These are phyloP conservation scores for Kryptopterus vitreolus DNA, from an alignment of 2,797 vertebrate genomes.

Conservation along the genomic window DNA sequence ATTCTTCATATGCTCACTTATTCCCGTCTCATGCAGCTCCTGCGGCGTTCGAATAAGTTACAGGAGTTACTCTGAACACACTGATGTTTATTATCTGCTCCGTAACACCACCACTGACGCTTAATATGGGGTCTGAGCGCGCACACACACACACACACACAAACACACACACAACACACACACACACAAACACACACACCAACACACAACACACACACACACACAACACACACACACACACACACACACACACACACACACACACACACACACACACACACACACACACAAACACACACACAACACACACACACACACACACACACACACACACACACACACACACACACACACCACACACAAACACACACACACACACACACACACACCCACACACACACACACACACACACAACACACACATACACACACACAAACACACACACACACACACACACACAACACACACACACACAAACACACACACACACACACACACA, in stretches of 20 bases:
- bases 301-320: too few species aligned
- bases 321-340: slow-evolving; percentile 2
- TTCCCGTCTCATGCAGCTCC: neutral
- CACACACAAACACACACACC: too few species aligned
- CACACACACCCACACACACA: neutral
- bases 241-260: neutral
- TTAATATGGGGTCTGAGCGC: too few species aligned
- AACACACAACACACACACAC: too few species aligned
- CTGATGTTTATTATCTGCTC: neutral
- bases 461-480: slow-evolving; percentile 3
- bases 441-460: neutral
- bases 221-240: too few species aligned
- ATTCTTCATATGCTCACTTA: neutral
- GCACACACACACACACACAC: too few species aligned
- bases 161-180: too few species aligned
- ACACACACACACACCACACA: neutral
- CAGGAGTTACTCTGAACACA: neutral
- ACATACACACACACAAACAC: too few species aligned
- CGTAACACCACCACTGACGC: neutral
- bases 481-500: too few species aligned
- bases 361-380: too few species aligned
- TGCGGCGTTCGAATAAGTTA: neutral
- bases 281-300: too few species aligned
- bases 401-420: too few species aligned
- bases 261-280: neutral